These are phyloP conservation scores for Sprattus sprattus DNA, from an alignment of 2,113 vertebrate species.

Conservation along the genomic window DNA sequence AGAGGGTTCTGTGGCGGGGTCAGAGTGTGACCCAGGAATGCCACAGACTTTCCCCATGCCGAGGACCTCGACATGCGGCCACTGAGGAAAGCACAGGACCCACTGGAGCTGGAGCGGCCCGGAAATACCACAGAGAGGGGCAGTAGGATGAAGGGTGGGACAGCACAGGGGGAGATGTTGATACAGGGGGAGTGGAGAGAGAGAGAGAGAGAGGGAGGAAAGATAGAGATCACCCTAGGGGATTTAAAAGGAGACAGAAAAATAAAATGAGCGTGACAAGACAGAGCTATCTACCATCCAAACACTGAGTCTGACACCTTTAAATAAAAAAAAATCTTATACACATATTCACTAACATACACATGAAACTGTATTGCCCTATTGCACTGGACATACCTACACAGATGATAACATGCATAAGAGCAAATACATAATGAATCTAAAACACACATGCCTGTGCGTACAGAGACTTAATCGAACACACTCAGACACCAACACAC, in stretches of 20 bases:
- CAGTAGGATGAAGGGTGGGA: no score
- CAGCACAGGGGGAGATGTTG: background rate
- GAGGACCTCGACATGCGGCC: background rate
- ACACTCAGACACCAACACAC: no score
- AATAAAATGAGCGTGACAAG: background rate
- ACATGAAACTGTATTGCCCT: background rate
- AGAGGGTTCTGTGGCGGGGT: background rate
- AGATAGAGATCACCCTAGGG: background rate
- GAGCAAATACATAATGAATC: background rate
- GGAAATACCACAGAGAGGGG: conserved; percentile 6
- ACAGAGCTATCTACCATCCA: background rate
- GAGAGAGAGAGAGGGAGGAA: background rate
- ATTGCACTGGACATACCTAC: background rate
- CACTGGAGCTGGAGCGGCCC: background rate
- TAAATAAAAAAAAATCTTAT: background rate
- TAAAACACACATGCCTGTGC: background rate
- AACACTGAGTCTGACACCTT: background rate
- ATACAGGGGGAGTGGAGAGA: background rate
- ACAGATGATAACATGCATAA: background rate
- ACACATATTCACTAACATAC: background rate
- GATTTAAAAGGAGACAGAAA: background rate
- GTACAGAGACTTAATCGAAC: background rate
- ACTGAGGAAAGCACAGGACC: background rate
- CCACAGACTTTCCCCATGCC: background rate
- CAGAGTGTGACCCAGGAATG: background rate